A percentile compares a stretch with the other conserved stretches of the same genome.
Evolutionary conservation across 2,888 invertebrate genomes (phyloP).

Genomic region (Lordiphosa fenestrarum): DNA sequence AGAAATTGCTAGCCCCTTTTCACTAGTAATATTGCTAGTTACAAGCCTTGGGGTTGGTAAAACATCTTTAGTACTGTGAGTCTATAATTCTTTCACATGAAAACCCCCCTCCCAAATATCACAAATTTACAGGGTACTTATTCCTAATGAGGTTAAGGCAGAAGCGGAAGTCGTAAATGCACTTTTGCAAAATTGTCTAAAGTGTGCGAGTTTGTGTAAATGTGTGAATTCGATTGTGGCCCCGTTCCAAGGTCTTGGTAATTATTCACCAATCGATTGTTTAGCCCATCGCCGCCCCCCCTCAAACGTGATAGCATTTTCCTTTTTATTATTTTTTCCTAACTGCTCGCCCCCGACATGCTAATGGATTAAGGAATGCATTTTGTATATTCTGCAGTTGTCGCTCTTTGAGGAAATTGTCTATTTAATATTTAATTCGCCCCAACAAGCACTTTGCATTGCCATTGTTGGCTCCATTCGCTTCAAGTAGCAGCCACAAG

Average conservation of each 20-base stretch:
- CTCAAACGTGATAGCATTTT: not conserved
- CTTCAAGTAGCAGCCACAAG: constrained; percentile 44
- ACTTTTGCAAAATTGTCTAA: too few relatives aligned
- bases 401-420: constrained; percentile 14
- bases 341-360: too few relatives aligned
- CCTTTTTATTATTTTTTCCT: constrained; percentile 13
- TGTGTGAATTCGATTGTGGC: not conserved
- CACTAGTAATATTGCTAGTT: too few relatives aligned
- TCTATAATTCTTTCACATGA: too few relatives aligned
- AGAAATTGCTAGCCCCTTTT: too few relatives aligned
- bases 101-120: too few relatives aligned
- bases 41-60: too few relatives aligned
- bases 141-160: too few relatives aligned
- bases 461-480: constrained; percentile 13
- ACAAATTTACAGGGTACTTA: too few relatives aligned
- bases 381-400: constrained; percentile 40
- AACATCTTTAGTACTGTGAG: too few relatives aligned
- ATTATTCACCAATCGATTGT: constrained; percentile 69
- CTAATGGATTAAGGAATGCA: constrained; percentile 62
- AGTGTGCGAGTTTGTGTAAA: too few relatives aligned
- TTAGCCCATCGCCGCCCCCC: constrained; percentile 19
- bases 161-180: too few relatives aligned
- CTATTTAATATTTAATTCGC: constrained; percentile 56
- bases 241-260: constrained; percentile 48
- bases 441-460: constrained; percentile 12